These are phyloP conservation scores for Acrobasis repandana DNA, from an alignment of 2,888 invertebrate species.

Conservation along the genomic window DNA sequence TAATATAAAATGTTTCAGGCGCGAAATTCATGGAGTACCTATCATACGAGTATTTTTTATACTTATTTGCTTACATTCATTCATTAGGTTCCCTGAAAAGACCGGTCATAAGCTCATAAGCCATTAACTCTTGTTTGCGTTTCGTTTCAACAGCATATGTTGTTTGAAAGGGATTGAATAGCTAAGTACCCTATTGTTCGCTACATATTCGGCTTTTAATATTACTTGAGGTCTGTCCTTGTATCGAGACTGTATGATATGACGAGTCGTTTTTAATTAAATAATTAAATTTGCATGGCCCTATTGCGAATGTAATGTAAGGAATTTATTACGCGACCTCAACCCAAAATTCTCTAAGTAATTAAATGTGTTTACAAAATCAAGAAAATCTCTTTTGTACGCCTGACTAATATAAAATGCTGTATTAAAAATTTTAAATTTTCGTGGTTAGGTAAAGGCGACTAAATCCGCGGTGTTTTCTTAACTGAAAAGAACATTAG, in stretches of 20 bases:
- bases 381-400: too few species aligned
- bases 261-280: neutral
- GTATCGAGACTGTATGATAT: neutral
- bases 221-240: neutral
- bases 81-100: neutral
- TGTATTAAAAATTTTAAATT: too few species aligned
- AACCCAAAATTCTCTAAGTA: too few species aligned
- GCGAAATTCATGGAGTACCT: neutral
- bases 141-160: neutral
- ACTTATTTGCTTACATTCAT: neutral
- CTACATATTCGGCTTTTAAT: neutral
- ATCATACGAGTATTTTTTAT: neutral
- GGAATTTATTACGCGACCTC: neutral
- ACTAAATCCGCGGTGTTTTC: too few species aligned
- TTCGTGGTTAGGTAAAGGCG: too few species aligned
- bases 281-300: neutral
- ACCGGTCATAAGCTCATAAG: neutral
- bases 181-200: neutral
- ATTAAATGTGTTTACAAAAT: too few species aligned
- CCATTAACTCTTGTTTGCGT: neutral
- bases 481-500: too few species aligned
- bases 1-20: too few species aligned
- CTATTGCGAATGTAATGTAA: neutral
- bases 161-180: conserved; percentile 10
- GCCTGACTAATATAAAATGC: too few species aligned